Percentiles rank a stretch among this genome's conserved stretches.
phyloP scores from a whole-genome alignment of 2,113 vertebrate species.

The Petrocephalus microphthalmus region DNA sequence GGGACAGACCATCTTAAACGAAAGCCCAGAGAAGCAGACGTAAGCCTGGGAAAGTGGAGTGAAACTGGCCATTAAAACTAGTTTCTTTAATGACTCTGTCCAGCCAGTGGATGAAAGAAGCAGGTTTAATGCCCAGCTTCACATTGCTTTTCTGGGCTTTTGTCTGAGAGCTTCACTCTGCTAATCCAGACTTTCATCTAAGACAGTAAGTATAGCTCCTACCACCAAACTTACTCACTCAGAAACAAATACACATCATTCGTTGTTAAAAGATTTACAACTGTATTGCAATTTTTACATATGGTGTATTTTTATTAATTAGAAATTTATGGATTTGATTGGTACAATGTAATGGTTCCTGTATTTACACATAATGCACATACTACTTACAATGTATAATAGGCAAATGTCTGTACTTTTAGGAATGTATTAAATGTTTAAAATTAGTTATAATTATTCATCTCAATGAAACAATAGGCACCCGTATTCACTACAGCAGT shows the following conservation, averaged over 20 bases:
- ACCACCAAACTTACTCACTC: not conserved
- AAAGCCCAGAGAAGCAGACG: not conserved
- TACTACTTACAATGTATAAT: not conserved
- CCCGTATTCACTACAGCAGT: too few relatives aligned
- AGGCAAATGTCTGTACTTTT: not conserved
- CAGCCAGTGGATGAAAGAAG: not conserved
- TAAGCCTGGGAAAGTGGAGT: not conserved
- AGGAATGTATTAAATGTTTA: not conserved
- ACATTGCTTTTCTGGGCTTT: not conserved
- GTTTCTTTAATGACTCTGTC: not conserved
- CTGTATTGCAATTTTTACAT: not conserved
- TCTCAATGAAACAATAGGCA: not conserved
- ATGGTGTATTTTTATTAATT: not conserved
- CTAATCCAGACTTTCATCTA: not conserved
- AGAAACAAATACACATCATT: not conserved
- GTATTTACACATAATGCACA: not conserved
- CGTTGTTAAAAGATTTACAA: not conserved
- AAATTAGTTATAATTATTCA: not conserved
- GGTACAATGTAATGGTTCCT: too few relatives aligned
- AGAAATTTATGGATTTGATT: not conserved
- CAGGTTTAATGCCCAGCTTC: not conserved
- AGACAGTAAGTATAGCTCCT: not conserved
- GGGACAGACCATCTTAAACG: not conserved
- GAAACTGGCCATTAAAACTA: not conserved
- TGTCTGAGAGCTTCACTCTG: not conserved